A percentile compares a stretch with the other conserved stretches of the same genome.
These are phyloP conservation scores for Nomada fabriciana DNA, from an alignment of 2,888 invertebrate genomes.

Conservation along the genomic window DNA sequence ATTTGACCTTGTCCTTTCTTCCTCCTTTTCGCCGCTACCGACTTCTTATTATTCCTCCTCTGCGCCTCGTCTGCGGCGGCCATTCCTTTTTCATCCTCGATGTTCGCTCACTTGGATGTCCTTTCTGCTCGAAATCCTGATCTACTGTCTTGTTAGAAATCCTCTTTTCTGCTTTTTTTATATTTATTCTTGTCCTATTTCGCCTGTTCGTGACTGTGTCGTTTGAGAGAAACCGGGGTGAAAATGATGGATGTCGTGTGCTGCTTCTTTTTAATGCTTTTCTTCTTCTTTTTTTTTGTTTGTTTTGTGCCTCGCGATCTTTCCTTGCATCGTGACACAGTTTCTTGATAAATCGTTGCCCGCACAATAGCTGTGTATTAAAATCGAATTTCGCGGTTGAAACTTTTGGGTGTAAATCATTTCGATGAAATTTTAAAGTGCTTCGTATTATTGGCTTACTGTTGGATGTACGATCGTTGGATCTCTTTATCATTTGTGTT, in stretches of 20 bases:
- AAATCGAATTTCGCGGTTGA: neutral
- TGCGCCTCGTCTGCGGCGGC: slow-evolving; percentile 51
- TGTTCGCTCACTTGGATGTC: slow-evolving; percentile 37
- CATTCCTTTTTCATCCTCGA: slow-evolving; percentile 56
- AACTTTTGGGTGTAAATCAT: neutral
- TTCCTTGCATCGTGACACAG: neutral
- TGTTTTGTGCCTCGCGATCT: neutral
- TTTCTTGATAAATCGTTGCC: slow-evolving; percentile 1
- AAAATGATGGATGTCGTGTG: neutral
- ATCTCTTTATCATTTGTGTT: too few relatives aligned
- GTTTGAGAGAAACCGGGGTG: slow-evolving; percentile 2
- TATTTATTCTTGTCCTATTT: neutral
- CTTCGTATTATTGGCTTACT: too few relatives aligned
- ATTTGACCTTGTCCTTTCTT: slow-evolving; percentile 32
- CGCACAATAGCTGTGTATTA: neutral
- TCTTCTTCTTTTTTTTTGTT: neutral
- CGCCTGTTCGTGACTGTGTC: neutral
- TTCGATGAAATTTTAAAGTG: too few relatives aligned
- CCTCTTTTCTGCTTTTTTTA: neutral
- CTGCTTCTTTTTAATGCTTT: neutral
- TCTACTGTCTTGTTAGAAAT: slow-evolving; percentile 6
- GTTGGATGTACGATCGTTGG: too few relatives aligned
- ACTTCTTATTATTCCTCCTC: slow-evolving; percentile 59
- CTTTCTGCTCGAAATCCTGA: slow-evolving; percentile 47
- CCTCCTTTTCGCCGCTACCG: slow-evolving; percentile 37